Percentiles rank a stretch among this genome's conserved stretches.
Evolutionary conservation across 1,140 invertebrate genomes (phyloP).

Genomic region (Drosophila simulans): DNA sequence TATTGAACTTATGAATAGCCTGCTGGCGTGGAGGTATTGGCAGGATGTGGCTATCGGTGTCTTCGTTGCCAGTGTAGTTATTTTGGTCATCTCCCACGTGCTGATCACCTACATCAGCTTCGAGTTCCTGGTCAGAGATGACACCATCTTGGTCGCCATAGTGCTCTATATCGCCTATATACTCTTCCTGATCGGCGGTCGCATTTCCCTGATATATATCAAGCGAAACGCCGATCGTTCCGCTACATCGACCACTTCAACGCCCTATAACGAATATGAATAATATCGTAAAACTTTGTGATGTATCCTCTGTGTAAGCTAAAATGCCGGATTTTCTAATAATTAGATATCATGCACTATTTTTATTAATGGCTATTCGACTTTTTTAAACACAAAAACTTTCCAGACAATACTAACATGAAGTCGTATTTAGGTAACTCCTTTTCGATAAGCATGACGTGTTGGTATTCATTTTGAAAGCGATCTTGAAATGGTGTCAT

Average conservation of each 20-base stretch:
- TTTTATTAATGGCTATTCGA: no score
- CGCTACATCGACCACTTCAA: background rate
- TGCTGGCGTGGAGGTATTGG: background rate
- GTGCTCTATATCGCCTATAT: slow-evolving; percentile 44
- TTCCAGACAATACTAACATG: no score
- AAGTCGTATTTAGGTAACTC: no score
- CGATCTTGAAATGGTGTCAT: slow-evolving; percentile 5
- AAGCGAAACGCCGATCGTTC: background rate
- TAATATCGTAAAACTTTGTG: no score
- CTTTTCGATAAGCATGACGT: slow-evolving; percentile 25
- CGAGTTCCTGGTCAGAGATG: slow-evolving; percentile 6
- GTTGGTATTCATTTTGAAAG: slow-evolving; percentile 34
- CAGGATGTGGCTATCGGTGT: slow-evolving; percentile 16
- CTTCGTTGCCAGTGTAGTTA: slow-evolving; percentile 9
- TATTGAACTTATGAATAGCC: background rate
- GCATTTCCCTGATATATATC: background rate
- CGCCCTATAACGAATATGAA: no score
- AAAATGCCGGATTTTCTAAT: no score
- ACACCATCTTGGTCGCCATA: slow-evolving; percentile 37
- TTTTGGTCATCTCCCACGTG: slow-evolving; percentile 23
- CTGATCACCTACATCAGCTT: slow-evolving; percentile 27
- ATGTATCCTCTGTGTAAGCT: no score
- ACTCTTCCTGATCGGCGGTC: slow-evolving; percentile 30
- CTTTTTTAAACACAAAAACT: no score
- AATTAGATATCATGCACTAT: no score